Base-by-base conservation (phyloP, 2,888 invertebrate genomes). In the Galerucella nymphaeae region DNA sequence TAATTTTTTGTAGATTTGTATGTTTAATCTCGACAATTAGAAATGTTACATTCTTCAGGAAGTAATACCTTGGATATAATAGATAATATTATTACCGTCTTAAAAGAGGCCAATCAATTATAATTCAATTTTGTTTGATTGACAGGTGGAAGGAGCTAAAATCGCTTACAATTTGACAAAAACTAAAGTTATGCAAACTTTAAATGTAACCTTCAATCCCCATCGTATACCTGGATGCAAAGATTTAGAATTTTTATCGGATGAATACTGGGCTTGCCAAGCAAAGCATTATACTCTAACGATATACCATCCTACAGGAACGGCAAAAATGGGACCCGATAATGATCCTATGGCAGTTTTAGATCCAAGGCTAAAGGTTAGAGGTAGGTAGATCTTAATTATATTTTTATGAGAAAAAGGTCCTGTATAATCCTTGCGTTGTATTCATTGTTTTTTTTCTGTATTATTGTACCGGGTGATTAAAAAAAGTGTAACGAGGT, bases 291-390 rank as follows among this genome's bases (percentile, higher is more conserved):
- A 94, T 84, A 91, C 94, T 0, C 87, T 93, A 81, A 95, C 95
- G 0, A 93, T 95, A 77, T 95, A 94, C 84, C 95, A 95, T 84
- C 94, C 94, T 0, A 91, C 91, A 0, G 93, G 95, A 10, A 95
- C 95, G 0, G 93, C 93, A 75, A 94, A 94, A 83, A 95, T 95
- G 94, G 94, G 93, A 0, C 92, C 93, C 0, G 82, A 85, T 0
- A 83, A 87, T 30, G 91, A 91, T 79, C 87, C 87, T 0, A 83
- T 86, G 61, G 90, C 92, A 0, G 95, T 95, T 0, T 94, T 95
- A 0, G 92, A 94, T 85, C 86, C 92, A 0, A 88, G 93, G 68
- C 83, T 95, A 14, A 77, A 75, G 69, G 92, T 94, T 0, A 89
- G 92, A 77, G 94, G 94, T 1, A 42, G 64, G 63, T 20, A 41